Percentiles rank a stretch among this genome's conserved stretches.
Conservation (phyloP, 2,888 invertebrate species). For the Ceraclea dissimilis region DNA sequence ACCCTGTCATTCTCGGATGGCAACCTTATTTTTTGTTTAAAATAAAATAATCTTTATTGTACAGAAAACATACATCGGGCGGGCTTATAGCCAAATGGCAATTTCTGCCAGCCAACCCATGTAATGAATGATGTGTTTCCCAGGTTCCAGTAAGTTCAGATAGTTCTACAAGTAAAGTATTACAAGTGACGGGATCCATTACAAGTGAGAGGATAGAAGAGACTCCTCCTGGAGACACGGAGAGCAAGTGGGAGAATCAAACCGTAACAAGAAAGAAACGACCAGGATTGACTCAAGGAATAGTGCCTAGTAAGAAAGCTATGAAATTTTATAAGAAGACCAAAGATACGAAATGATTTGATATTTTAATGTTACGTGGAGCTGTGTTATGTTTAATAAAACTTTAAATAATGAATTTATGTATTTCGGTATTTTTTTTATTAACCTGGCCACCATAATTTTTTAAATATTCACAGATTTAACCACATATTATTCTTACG, state of each 20-base stretch:
- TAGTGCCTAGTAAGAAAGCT: conserved; percentile 80
- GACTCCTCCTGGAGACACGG: conserved; percentile 33
- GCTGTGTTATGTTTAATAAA: background rate
- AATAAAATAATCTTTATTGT: too few relatives aligned
- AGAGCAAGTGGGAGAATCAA: conserved; percentile 26
- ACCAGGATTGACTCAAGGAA: conserved; percentile 67
- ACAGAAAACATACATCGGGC: too few relatives aligned
- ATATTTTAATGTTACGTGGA: background rate
- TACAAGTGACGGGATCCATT: conserved; percentile 27
- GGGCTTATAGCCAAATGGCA: too few relatives aligned
- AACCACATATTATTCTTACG: too few relatives aligned
- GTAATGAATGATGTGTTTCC: too few relatives aligned
- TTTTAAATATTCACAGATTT: too few relatives aligned
- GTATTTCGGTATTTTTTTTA: too few relatives aligned
- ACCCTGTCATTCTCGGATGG: too few relatives aligned
- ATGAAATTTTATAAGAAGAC: conserved; percentile 66
- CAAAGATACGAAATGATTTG: conserved; percentile 28
- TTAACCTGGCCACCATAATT: too few relatives aligned
- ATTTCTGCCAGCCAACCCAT: too few relatives aligned
- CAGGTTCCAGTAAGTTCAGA: too few relatives aligned
- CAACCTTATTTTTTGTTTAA: too few relatives aligned
- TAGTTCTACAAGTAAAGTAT: conserved; percentile 40
- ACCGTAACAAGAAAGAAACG: conserved; percentile 46
- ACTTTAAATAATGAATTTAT: background rate
- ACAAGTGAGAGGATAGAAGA: conserved; percentile 29